Evolutionary conservation across 1,140 invertebrate genomes (phyloP).

Genomic region (Laupala kohalensis): DNA sequence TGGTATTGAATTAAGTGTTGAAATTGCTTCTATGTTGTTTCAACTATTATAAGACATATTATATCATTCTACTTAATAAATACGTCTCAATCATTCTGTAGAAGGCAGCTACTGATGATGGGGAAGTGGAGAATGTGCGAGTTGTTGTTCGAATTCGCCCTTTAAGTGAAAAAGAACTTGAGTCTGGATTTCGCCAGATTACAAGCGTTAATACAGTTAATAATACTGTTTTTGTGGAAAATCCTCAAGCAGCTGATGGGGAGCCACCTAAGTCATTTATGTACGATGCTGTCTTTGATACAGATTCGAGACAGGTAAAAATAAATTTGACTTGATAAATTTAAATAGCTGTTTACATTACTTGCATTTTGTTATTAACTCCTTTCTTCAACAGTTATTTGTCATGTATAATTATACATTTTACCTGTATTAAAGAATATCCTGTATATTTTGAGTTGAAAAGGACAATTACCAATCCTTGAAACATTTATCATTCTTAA

Average conservation of each 20-base stretch:
- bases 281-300: constrained; percentile 47
- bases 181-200: constrained; percentile 50
- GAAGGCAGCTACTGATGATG: too few relatives aligned
- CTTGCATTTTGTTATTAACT: neutral
- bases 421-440: too few relatives aligned
- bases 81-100: too few relatives aligned
- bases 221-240: constrained; percentile 59
- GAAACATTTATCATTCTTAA: too few relatives aligned
- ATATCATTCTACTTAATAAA: too few relatives aligned
- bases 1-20: too few relatives aligned
- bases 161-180: constrained; percentile 63
- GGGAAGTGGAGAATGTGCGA: constrained; percentile 39
- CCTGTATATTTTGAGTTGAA: too few relatives aligned
- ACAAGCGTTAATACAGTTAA: constrained; percentile 62
- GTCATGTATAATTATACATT: neutral
- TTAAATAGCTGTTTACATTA: neutral
- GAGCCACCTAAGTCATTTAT: constrained; percentile 62
- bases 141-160: constrained; percentile 82
- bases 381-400: neutral
- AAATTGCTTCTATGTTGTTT: too few relatives aligned
- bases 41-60: too few relatives aligned
- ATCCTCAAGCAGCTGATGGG: constrained; percentile 48
- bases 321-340: neutral
- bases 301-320: constrained; percentile 32
- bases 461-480: neutral